These are phyloP conservation scores for Diarsia brunnea DNA, from an alignment of 2,888 invertebrate species.

Conservation along the genomic window DNA sequence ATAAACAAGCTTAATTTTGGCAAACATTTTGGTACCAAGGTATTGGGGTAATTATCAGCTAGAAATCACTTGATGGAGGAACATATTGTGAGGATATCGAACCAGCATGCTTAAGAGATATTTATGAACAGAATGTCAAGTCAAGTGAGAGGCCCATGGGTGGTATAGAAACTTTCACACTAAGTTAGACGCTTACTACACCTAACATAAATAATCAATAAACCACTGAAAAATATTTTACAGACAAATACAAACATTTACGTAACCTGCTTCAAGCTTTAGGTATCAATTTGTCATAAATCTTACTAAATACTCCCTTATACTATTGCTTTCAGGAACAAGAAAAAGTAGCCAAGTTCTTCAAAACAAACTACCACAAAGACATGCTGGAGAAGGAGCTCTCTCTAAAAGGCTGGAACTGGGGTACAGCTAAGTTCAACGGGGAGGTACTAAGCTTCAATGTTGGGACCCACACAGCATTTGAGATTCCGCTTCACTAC, in stretches of 20 bases:
- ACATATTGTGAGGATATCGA: no score
- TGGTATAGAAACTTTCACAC: no score
- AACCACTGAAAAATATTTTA: not conserved
- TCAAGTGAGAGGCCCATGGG: no score
- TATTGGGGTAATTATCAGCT: not conserved
- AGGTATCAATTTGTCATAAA: not conserved
- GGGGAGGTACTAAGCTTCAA: conserved; percentile 97
- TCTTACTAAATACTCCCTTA: no score
- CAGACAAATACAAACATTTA: not conserved
- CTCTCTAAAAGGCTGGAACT: conserved; percentile 99
- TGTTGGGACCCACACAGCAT: conserved; percentile 95
- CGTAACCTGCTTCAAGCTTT: not conserved
- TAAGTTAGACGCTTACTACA: no score
- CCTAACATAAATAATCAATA: not conserved
- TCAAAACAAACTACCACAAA: conserved; percentile 95
- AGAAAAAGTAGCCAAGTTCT: conserved; percentile 97
- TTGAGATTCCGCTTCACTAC: conserved; percentile 98
- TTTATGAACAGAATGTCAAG: no score
- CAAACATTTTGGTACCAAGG: not conserved
- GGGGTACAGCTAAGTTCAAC: conserved; percentile 98
- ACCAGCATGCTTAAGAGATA: no score
- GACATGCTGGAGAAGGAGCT: conserved; percentile 97
- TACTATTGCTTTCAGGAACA: conserved; percentile 92
- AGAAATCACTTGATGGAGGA: not conserved
- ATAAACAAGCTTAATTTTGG: not conserved